A percentile compares a stretch with the other conserved stretches of the same genome.
Evolutionary conservation across 2,113 vertebrate genomes (phyloP).

Genomic region (Silurus asotus): DNA sequence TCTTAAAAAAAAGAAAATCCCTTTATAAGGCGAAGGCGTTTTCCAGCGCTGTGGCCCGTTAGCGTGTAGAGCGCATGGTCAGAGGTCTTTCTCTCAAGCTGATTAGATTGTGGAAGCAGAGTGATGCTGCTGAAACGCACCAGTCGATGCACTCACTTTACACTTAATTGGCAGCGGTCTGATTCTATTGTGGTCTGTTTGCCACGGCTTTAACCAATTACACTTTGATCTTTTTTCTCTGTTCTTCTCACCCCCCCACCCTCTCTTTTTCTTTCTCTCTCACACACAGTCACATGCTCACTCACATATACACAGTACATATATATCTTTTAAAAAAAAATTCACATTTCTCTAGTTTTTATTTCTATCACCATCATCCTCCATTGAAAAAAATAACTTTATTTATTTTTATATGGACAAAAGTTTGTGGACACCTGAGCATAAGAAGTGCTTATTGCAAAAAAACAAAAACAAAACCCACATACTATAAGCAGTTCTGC

Average conservation of each 20-base stretch:
- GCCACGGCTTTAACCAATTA: conserved; percentile 39
- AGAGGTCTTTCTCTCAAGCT: conserved; percentile 34
- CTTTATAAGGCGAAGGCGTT: not conserved
- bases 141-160: conserved; percentile 48
- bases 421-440: not conserved
- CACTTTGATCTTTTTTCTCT: conserved; percentile 35
- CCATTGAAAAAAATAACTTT: no score
- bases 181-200: conserved; percentile 41
- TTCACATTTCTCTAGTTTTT: not conserved
- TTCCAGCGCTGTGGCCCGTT: not conserved
- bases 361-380: not conserved
- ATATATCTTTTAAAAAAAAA: not conserved
- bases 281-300: not conserved
- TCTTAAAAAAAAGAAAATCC: no score
- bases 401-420: no score
- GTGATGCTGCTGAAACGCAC: conserved; percentile 14
- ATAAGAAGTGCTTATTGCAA: no score
- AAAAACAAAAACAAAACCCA: not conserved
- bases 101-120: conserved; percentile 37
- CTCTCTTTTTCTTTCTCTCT: not conserved
- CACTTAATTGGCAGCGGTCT: conserved; percentile 42
- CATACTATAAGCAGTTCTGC: not conserved
- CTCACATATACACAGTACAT: no score
- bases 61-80: not conserved
- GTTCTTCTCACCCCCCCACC: not conserved